Evolutionary conservation across 2,888 invertebrate species (phyloP), one percentile per base, ranked within the genome.

Genomic region (Melanchra persicariae): DNA sequence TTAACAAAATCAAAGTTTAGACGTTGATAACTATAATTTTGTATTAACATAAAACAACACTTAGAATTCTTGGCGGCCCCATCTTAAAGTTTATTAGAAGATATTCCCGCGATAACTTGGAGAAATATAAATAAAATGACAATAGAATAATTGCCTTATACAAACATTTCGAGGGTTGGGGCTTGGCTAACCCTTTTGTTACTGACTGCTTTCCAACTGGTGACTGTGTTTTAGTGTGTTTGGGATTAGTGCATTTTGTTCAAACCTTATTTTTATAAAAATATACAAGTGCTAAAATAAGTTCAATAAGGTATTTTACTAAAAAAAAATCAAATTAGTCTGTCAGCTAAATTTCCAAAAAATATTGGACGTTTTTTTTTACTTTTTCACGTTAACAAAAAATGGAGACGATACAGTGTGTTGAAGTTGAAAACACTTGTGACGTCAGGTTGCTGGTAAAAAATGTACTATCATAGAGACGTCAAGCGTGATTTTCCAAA

Each of bases 111-210:
- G 93, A 94, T 94, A 94, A 93, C 93, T 93, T 90, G 81, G 88
- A 83, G 88, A 93, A 94, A 93, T 94, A 94, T 94, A 94, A 95
- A 95, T 94, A 95, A 94, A 93, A 94, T 92, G 92, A 94, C 94
- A 94, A 93, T 93, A 91, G 94, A 93, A 94, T 93, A 93, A 94
- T 93, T 93, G 91, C 90, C 87, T 87, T 85, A 86, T 82, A 82
- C 89, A 91, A 90, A 92, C 89, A 91, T 87, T 63, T 84, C 83
- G 85, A 83, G 89, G 87, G 87, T 85, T 79, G 82, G 77, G 82
- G 83, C 77, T 60, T 61, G 70, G 72, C 74, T 86, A 89, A 90
- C 91, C 91, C 90, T 90, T 90, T 89, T 76, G 75, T 81, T 65
- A 34, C 67, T 63, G 64, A 57, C 66, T 79, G 82, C 68, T 77